Evolutionary conservation across 2,888 invertebrate genomes (phyloP), one percentile per base, ranked within the genome.

Genomic region (Cryptocephalus moraei): DNA sequence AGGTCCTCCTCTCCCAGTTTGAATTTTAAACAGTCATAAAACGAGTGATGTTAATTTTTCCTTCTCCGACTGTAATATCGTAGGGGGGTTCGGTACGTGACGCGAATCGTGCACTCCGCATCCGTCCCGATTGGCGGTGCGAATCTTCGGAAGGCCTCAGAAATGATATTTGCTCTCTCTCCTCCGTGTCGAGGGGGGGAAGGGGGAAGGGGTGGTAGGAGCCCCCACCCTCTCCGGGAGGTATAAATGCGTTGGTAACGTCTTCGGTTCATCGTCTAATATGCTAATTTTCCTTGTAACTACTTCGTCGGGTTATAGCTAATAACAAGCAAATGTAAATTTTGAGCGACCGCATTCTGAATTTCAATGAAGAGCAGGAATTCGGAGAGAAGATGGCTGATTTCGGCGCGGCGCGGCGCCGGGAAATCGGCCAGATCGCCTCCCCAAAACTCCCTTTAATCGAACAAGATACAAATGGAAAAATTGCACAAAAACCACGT

Each of bases 11-110:
- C 22, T 47, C 53, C 53, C 55, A 54, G 54, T 54, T 56, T 56
- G 61, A 61, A 61, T 61, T 61, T 58, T 70, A 71, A 71, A 60
- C 69, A 71, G 70, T 70, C 70, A 70, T 71, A 71, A 71, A 71
- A 67, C 68, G 66, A 63, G 60, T 64, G 68, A 69, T 69, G 71
- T 70, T 71, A 70, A 70, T 70, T 71, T 70, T 70, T 71, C 66
- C 53, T 53, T 61, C 61, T 61, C 66, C 22, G 65, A 64, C 64
- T 66, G 68, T 69, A 69, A 69, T 68, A 68, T 69, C 65, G 65
- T 60, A 60, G 58, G 58, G 63, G 56, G 54, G 22, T 22, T 22
- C 46, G 48, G 50, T 48, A 62, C 62, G 62, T 62, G 62, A 59
- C 55, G 48, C 41, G 62, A 62, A 62, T 62, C 50, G 48, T 45